Base-by-base conservation (phyloP, 2,888 invertebrate genomes). In the Pheosia gnoma region DNA sequence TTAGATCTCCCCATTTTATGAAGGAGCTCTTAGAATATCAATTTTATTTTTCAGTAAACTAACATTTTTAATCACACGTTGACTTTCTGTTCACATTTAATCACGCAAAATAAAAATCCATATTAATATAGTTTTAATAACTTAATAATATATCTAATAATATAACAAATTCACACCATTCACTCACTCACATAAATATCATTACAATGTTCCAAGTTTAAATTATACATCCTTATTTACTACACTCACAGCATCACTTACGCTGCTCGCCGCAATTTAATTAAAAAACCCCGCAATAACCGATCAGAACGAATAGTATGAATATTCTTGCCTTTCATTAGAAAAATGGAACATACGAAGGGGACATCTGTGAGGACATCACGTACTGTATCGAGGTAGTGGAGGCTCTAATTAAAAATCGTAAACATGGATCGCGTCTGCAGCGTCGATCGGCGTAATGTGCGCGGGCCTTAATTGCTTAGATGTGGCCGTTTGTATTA, bases 351-450 rank as follows among this genome's bases (percentile, higher is more conserved):
- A 62, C 58, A 74, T 71, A 75, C 67, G 67, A 59, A 70, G 64
- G 52, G 66, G 58, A 68, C 62, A 62, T 67, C 62, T 67, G 65
- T 62, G 62, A 65, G 56, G 49, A 58, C 63, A 59, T 77, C 75
- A 75, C 78, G 75, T 75, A 72, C 61, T 36, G 59, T 66, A 68
- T 66, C 74, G 70, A 71, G 59, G 63, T 47, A 58, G 66, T 62
- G 11, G 57, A 57, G 65, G 75, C 77, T 82, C 84, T 86, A 86
- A 86, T 86, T 86, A 86, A 86, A 86, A 86, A 82, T 79, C 80
- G 86, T 86, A 86, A 86, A 86, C 81, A 82, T 82, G 60, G 65
- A 61, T 45, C 76, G 74, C 64, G 60, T 72, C 73, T 72, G 70
- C 61, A 64, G 62, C 63, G 67, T 59, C 69, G 69, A 77, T 75